phyloP scores from a whole-genome alignment of 2,797 vertebrate species.

The Clarias fuscus region DNA sequence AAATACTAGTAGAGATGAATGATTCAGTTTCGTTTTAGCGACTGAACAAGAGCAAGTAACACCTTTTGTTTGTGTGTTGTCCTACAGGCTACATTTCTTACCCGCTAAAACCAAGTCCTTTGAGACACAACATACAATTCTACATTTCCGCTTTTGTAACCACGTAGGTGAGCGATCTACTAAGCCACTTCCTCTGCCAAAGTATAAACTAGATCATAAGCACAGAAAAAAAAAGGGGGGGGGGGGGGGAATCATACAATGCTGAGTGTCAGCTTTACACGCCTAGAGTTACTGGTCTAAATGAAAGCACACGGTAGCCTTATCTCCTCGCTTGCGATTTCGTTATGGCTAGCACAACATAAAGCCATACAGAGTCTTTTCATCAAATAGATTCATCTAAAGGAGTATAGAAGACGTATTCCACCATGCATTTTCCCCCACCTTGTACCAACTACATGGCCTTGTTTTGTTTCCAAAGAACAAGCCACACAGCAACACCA shows the following conservation, averaged over 20 bases:
- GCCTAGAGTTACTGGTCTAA: slow-evolving; percentile 16
- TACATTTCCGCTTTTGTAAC: slow-evolving; percentile 42
- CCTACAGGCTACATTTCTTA: not conserved
- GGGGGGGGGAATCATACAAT: not conserved
- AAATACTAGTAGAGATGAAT: not conserved
- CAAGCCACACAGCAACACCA: slow-evolving; percentile 21
- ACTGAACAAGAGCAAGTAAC: not conserved
- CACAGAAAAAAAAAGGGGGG: not conserved
- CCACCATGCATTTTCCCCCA: slow-evolving; percentile 8
- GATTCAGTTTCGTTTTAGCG: not conserved
- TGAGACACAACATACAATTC: slow-evolving; percentile 19
- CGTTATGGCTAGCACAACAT: not conserved
- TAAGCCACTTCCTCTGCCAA: slow-evolving; percentile 47
- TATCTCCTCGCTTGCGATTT: not conserved
- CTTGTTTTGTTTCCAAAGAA: slow-evolving; percentile 27
- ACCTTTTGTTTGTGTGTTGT: not conserved
- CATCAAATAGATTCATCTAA: not conserved
- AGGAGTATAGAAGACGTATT: slow-evolving; percentile 10
- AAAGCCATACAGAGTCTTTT: not conserved
- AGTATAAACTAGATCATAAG: slow-evolving; percentile 18
- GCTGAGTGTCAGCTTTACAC: not conserved
- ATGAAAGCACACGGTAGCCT: not conserved
- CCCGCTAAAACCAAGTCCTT: slow-evolving; percentile 1
- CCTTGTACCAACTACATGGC: slow-evolving; percentile 14
- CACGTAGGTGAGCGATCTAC: slow-evolving; percentile 41